Evolutionary conservation across 2,113 vertebrate genomes (phyloP).

Genomic region (Colinus virginianus): DNA sequence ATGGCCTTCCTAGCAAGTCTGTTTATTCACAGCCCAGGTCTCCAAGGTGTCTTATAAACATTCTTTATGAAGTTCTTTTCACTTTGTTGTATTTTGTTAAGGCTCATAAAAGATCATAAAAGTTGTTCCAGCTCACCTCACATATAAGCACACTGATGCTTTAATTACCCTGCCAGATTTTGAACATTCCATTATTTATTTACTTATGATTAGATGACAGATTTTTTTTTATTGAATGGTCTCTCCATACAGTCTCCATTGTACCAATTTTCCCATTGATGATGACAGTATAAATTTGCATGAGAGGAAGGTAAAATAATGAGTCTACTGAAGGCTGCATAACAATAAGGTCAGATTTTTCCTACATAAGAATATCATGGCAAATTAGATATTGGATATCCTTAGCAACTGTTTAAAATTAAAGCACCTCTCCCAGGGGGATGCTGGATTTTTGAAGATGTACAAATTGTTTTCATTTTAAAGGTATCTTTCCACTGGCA

Average conservation of each 20-base stretch:
- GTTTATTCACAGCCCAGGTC: not conserved
- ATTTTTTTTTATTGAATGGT: not conserved
- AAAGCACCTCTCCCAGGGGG: not conserved
- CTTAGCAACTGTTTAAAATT: not conserved
- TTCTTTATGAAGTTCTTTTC: conserved; percentile 31
- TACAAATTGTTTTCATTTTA: not conserved
- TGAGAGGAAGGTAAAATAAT: not conserved
- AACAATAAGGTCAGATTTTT: not conserved
- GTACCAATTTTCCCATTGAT: not conserved
- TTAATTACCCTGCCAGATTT: not conserved
- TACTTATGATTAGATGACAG: not conserved
- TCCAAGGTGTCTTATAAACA: not conserved
- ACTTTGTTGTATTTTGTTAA: conserved; percentile 26
- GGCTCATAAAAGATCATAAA: not conserved
- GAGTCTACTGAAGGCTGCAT: not conserved
- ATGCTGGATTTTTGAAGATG: not conserved
- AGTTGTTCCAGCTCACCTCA: not conserved
- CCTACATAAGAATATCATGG: not conserved
- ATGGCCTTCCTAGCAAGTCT: not conserved
- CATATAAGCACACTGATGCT: not conserved
- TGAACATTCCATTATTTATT: conserved; percentile 19
- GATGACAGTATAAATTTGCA: not conserved
- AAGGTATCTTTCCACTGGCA: not conserved
- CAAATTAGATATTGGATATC: not conserved
- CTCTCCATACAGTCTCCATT: not conserved